phyloP scores from a whole-genome alignment of 2,797 vertebrate species.

The Gymnothorax javanicus region DNA sequence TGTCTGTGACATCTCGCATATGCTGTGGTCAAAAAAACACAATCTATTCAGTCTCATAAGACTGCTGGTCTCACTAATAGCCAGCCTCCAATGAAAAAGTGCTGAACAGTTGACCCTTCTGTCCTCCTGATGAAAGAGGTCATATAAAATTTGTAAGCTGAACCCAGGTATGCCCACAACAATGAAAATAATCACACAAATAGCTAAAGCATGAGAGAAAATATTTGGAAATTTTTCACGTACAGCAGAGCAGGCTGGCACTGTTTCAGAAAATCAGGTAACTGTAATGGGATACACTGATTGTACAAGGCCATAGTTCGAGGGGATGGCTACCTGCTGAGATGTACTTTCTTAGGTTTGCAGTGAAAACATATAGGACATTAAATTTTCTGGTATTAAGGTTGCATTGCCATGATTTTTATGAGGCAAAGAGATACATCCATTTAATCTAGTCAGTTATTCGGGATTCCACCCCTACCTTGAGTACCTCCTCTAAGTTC shows the following conservation, averaged over 20 bases:
- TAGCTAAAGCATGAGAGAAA: background rate
- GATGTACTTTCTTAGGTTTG: no score
- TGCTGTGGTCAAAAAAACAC: constrained; percentile 70
- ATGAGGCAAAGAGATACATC: background rate
- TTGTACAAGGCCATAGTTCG: no score
- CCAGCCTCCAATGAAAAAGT: background rate
- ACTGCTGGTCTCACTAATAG: background rate
- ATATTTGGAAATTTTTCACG: background rate
- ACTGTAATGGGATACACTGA: no score
- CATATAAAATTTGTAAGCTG: background rate
- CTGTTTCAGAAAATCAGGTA: no score
- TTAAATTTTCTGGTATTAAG: no score
- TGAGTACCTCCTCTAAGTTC: constrained; percentile 98
- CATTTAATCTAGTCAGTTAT: background rate
- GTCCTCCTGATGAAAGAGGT: background rate
- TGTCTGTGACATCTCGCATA: constrained; percentile 97
- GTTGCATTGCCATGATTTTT: no score
- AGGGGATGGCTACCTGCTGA: no score
- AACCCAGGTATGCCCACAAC: background rate
- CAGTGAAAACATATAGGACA: no score
- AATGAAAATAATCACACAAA: background rate
- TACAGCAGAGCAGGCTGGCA: background rate
- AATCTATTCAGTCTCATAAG: background rate
- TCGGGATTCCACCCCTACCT: constrained; percentile 69
- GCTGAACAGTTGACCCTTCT: background rate